Percentiles rank a stretch among this genome's conserved stretches.
These are phyloP conservation scores for Omphaloscelis lunosa DNA, from an alignment of 2,888 invertebrate species.

Conservation along the genomic window DNA sequence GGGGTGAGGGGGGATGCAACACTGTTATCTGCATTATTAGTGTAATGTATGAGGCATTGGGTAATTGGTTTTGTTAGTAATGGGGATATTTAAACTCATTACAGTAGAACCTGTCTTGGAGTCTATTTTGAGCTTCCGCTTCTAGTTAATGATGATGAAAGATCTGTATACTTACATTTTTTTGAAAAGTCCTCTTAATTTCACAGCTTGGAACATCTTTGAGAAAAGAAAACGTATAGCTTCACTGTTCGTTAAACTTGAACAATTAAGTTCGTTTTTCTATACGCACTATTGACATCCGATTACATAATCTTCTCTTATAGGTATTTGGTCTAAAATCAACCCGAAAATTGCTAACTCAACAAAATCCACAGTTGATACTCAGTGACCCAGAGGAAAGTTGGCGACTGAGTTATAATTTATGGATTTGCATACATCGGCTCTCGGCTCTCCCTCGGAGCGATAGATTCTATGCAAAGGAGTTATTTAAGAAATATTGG, in stretches of 20 bases:
- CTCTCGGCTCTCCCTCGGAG: slow-evolving; percentile 63
- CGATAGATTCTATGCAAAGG: slow-evolving; percentile 78
- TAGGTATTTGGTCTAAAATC: too few relatives aligned
- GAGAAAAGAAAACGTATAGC: too few relatives aligned
- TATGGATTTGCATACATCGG: slow-evolving; percentile 68
- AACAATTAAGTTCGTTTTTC: too few relatives aligned
- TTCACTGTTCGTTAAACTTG: too few relatives aligned
- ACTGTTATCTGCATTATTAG: slow-evolving; percentile 63
- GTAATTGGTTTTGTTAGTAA: slow-evolving; percentile 33
- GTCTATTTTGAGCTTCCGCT: too few relatives aligned
- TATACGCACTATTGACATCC: too few relatives aligned
- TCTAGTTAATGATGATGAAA: too few relatives aligned
- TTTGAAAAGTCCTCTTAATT: too few relatives aligned
- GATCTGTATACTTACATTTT: too few relatives aligned
- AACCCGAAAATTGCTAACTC: slow-evolving; percentile 7
- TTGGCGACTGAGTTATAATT: slow-evolving; percentile 51
- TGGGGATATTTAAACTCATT: slow-evolving; percentile 2
- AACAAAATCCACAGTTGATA: slow-evolving; percentile 30
- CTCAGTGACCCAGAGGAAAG: slow-evolving; percentile 49
- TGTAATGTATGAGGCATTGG: slow-evolving; percentile 64
- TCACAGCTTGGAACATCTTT: too few relatives aligned
- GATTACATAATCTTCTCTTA: too few relatives aligned
- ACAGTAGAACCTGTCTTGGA: too few relatives aligned
- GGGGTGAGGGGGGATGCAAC: slow-evolving; percentile 60
- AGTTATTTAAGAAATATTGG: slow-evolving; percentile 80